Evolutionary conservation across 2,113 vertebrate species (phyloP).

Genomic region (Zapornia atra): DNA sequence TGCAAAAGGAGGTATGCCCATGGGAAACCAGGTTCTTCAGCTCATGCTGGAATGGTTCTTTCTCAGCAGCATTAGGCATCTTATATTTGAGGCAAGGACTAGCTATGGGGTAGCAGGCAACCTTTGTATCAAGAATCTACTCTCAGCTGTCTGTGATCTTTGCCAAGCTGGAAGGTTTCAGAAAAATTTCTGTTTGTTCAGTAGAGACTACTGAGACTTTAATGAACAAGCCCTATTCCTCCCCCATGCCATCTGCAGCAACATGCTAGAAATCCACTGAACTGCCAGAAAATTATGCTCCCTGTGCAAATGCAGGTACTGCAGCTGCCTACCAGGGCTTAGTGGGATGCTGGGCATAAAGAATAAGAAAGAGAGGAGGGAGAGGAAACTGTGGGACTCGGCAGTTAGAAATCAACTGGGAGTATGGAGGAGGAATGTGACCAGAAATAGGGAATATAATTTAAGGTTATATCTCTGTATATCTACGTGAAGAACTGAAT

Average conservation of each 20-base stretch:
- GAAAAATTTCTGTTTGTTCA: conserved; percentile 40
- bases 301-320: conserved; percentile 24
- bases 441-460: neutral
- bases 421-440: neutral
- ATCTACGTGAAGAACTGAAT: neutral
- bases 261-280: conserved; percentile 5
- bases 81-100: neutral
- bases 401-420: neutral
- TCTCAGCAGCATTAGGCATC: neutral
- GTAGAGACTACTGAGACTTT: conserved; percentile 37
- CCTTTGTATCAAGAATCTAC: neutral
- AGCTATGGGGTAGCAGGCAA: neutral
- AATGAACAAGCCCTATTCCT: conserved; percentile 36
- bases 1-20: neutral
- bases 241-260: conserved; percentile 50
- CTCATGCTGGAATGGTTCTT: neutral
- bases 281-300: conserved; percentile 27
- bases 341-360: conserved; percentile 11
- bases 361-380: neutral
- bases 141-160: neutral
- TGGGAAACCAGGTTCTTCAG: neutral
- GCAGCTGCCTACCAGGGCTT: conserved; percentile 34
- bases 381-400: neutral
- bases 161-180: conserved; percentile 9
- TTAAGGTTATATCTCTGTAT: neutral